These are phyloP conservation scores for Lasioglossum calceatum DNA, from an alignment of 2,888 invertebrate genomes.

Conservation along the genomic window DNA sequence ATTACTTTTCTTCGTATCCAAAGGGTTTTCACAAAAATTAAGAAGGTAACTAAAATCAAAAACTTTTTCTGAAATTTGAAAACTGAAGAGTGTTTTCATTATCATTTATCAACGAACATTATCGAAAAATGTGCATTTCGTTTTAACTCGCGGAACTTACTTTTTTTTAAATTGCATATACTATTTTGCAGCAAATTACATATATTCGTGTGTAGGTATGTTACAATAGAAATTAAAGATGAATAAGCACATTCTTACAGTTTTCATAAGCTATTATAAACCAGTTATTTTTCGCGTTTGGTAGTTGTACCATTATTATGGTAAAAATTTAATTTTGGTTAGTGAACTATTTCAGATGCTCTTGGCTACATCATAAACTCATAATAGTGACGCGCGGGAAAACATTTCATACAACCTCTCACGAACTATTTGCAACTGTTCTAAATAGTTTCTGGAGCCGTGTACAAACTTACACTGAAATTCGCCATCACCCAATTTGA, in stretches of 20 bases:
- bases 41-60: too few species aligned
- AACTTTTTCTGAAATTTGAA: too few species aligned
- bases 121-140: too few species aligned
- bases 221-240: neutral
- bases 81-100: too few species aligned
- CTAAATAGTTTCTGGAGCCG: neutral
- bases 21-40: too few species aligned
- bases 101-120: too few species aligned
- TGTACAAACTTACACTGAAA: neutral
- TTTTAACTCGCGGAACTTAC: too few species aligned
- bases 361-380: neutral
- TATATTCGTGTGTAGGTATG: neutral
- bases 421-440: neutral
- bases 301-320: neutral
- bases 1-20: too few species aligned
- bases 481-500: neutral
- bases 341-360: neutral
- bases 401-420: conserved; percentile 11
- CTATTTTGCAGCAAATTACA: neutral
- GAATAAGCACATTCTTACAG: neutral
- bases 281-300: neutral
- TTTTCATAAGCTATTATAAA: neutral
- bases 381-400: neutral
- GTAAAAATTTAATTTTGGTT: neutral
- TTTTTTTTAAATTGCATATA: too few species aligned